Conservation (phyloP, 2,113 vertebrate species). For the Anser cygnoides region DNA sequence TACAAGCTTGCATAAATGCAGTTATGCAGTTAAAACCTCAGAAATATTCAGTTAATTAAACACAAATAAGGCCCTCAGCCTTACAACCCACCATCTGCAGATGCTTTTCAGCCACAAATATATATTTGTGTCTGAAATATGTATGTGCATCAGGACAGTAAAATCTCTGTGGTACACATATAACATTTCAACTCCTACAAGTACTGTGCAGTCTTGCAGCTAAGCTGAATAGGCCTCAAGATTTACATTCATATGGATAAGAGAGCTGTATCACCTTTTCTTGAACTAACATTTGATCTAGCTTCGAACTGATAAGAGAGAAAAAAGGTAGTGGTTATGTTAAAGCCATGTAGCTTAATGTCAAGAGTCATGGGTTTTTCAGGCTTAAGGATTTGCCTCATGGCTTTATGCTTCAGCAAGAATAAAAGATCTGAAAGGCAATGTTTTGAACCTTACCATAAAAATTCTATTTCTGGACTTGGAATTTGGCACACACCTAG, state of each 20-base stretch:
- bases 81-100: background rate
- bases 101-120: background rate
- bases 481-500: background rate
- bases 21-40: background rate
- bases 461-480: conserved; percentile 16
- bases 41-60: background rate
- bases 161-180: background rate
- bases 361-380: background rate
- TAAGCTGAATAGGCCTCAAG: background rate
- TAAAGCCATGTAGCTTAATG: background rate
- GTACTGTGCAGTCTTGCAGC: accelerated
- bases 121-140: no score
- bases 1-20: background rate
- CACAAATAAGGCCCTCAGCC: accelerated
- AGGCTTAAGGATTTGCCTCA: background rate
- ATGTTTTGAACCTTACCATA: conserved; percentile 13
- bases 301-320: background rate
- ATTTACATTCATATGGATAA: background rate
- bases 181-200: background rate
- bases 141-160: background rate
- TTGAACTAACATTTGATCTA: background rate
- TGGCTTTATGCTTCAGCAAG: background rate
- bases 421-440: background rate
- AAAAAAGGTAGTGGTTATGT: background rate
- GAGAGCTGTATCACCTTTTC: background rate